Evolutionary conservation across 1,140 invertebrate species (phyloP).

Genomic region (Anagrus nilaparvatae): DNA sequence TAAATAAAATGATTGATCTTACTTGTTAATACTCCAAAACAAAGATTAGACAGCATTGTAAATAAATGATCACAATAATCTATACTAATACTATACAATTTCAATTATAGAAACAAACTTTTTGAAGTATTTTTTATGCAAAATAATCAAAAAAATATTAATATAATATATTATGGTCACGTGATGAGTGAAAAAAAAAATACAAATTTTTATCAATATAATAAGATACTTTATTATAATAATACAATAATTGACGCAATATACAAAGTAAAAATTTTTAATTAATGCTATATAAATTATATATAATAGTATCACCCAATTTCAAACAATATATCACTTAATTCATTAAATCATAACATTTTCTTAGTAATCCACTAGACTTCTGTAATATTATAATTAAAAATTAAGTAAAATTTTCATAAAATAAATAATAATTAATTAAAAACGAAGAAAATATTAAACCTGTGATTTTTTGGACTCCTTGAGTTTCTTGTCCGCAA

Average conservation of each 20-base stretch:
- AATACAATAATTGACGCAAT: no score
- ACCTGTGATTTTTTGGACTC: conserved; percentile 27
- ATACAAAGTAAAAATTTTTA: no score
- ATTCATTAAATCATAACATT: conserved; percentile 6
- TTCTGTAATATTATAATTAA: conserved; percentile 15
- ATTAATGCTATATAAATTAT: neutral
- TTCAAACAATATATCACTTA: neutral
- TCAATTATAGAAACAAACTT: no score
- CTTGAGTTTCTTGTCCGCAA: no score
- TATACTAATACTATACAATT: no score
- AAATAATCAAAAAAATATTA: no score
- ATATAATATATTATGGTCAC: no score
- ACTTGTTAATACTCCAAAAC: conserved; percentile 30
- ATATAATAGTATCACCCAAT: neutral
- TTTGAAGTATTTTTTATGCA: no score
- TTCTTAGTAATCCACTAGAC: conserved; percentile 21
- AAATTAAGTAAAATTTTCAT: conserved; percentile 1
- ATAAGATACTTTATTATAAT: no score
- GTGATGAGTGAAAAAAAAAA: no score
- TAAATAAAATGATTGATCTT: conserved; percentile 8
- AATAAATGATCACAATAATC: neutral
- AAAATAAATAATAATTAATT: conserved; percentile 8
- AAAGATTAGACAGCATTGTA: conserved; percentile 1
- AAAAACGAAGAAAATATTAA: neutral
- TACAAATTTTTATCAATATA: no score